Percentiles rank a stretch among this genome's conserved stretches.
Conservation (phyloP, 1,140 invertebrate genomes). For the Piezodorus guildinii region DNA sequence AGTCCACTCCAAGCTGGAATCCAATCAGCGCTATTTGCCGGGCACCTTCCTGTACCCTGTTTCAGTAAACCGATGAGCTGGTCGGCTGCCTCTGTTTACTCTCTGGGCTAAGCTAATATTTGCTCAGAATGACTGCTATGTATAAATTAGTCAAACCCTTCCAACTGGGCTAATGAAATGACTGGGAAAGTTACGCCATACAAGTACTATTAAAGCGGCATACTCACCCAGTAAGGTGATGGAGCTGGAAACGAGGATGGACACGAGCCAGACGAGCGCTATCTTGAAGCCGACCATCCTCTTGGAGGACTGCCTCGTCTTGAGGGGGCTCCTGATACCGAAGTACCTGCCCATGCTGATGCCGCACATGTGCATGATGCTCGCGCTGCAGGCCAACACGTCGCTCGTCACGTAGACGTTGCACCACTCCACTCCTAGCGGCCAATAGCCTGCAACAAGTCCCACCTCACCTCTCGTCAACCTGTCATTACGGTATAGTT, state of each 20-base stretch:
- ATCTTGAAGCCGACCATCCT: constrained; percentile 70
- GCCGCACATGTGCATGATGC: constrained; percentile 95
- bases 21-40: no score
- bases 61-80: no score
- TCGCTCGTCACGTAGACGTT: constrained; percentile 89
- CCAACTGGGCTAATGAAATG: no score
- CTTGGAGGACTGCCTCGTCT: constrained; percentile 64
- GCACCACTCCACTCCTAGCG: constrained; percentile 74
- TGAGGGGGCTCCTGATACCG: constrained; percentile 80
- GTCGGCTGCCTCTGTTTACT: no score
- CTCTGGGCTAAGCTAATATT: no score
- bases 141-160: no score
- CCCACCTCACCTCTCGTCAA: not conserved
- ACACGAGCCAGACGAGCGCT: constrained; percentile 70
- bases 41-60: no score
- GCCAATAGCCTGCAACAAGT: constrained; percentile 73
- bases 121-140: no score
- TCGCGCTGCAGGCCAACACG: constrained; percentile 85
- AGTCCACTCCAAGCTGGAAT: no score
- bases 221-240: constrained; percentile 74
- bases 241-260: constrained; percentile 75
- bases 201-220: not conserved
- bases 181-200: not conserved
- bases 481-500: not conserved
- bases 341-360: constrained; percentile 86